A percentile compares a stretch with the other conserved stretches of the same genome.
These are phyloP conservation scores for Panulirus ornatus DNA, from an alignment of 1,140 invertebrate species.

Conservation along the genomic window DNA sequence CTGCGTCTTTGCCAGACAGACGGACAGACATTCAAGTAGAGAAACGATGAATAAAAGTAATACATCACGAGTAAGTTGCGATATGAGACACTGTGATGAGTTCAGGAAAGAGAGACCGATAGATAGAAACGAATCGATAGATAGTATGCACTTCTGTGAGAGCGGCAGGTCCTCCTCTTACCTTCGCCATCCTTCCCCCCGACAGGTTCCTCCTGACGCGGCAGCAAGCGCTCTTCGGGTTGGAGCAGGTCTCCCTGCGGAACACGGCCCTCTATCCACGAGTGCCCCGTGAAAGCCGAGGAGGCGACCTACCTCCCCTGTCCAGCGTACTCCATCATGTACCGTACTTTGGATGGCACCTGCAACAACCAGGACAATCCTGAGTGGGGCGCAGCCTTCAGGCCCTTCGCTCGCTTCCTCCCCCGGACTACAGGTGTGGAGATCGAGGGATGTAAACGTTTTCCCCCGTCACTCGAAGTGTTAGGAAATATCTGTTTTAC, in stretches of 20 bases:
- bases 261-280: conserved; percentile 81
- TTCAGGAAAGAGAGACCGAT: not conserved
- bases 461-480: no score
- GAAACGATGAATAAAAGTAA: not conserved
- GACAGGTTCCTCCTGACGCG: conserved; percentile 76
- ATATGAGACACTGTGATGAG: not conserved
- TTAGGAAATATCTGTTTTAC: no score
- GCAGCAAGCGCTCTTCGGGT: conserved; percentile 75
- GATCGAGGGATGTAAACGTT: no score
- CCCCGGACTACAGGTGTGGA: conserved; percentile 85
- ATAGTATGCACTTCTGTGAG: conserved; percentile 76
- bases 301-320: conserved; percentile 76
- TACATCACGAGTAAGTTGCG: not conserved
- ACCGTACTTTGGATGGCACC: conserved; percentile 88
- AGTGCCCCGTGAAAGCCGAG: conserved; percentile 81
- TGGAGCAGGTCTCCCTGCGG: conserved; percentile 78
- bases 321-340: conserved; percentile 77
- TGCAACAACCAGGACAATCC: conserved; percentile 90
- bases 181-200: not conserved
- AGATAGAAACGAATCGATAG: not conserved
- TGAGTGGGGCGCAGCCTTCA: conserved; percentile 86
- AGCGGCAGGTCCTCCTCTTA: conserved; percentile 71
- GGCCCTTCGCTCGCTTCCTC: conserved; percentile 89
- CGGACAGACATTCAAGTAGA: not conserved
- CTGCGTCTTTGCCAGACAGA: not conserved